Base-by-base conservation (phyloP, 30 jellyfish, hydroid and myxozoan species). In the Cassiopea xamachana region DNA sequence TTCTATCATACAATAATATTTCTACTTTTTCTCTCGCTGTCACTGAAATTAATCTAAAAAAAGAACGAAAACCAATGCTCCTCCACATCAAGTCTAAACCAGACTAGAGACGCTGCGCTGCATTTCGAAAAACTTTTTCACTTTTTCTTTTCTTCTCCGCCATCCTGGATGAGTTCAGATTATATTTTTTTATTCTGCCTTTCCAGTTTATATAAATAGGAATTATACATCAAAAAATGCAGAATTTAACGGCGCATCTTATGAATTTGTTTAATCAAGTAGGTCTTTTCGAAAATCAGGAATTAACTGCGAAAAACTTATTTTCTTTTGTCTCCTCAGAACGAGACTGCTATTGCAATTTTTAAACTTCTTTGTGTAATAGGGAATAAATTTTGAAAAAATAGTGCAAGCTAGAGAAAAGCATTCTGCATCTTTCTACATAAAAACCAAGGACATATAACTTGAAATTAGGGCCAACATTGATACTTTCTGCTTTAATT, bases 291-390 rank as follows among this genome's bases (percentile, higher is more conserved):
- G 1, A 43, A 71, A 71, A 71, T 71, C 5, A 5, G 76, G 75
- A 78, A 60, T 60, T 78, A 78, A 48, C 58, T 43, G 74, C 49
- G 75, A 78, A 78, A 47, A 47, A 78, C 74, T 17, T 50, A 43
- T 47, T 78, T 50, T 60, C 71, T 78, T 47, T 0, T 59, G 73
- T 48, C 48, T 46, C 48, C 55, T 55, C 74, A 46, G 75, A 78
- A 51, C 71, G 75, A 78, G 75, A 1, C 15, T 18, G 75, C 87
- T 78, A 49, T 78, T 78, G 87, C 51, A 14, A 48, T 78, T 78
- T 78, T 60, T 50, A 75, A 78, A 78, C 17, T 48, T 50, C 87
- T 48, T 78, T 78, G 75, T 78, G 87, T 60, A 78, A 78, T 48
- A 55, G 58, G 71, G 87, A 51, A 78, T 1, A 47, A 12, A 5